phyloP scores from a whole-genome alignment of 1,140 invertebrate species.

The Drosophila pandora region DNA sequence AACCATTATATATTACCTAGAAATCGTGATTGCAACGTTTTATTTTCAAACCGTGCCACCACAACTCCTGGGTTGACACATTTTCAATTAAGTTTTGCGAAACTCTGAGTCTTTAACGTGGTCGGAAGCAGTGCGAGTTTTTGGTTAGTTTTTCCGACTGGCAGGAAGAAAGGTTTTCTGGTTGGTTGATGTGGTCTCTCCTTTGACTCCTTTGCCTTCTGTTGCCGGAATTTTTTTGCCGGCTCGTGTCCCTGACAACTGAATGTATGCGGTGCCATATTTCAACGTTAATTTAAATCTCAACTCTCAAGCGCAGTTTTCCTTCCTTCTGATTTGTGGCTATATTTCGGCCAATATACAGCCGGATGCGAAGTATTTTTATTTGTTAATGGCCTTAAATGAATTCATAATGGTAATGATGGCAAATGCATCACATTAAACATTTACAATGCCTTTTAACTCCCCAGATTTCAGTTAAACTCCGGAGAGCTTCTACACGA shows the following conservation, averaged over 20 bases:
- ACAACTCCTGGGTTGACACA: conserved; percentile 12
- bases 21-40: conserved; percentile 3
- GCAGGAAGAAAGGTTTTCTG: conserved; percentile 10
- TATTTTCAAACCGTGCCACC: conserved; percentile 19
- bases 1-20: not conserved
- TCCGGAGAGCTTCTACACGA: not conserved
- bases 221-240: conserved; percentile 1
- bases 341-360: conserved; percentile 3
- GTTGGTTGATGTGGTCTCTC: conserved; percentile 11
- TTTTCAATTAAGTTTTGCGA: conserved; percentile 16
- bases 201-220: conserved; percentile 36
- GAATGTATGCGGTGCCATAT: conserved; percentile 44
- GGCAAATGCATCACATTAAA: conserved; percentile 17
- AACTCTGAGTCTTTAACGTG: conserved; percentile 26
- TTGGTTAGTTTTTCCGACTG: conserved; percentile 32
- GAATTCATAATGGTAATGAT: conserved; percentile 35
- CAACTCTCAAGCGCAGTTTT: conserved; percentile 16
- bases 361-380: not conserved
- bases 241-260: conserved; percentile 46
- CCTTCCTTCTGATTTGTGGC: conserved; percentile 27
- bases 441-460: conserved; percentile 6
- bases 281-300: conserved; percentile 51
- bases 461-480: not conserved
- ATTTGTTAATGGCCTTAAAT: conserved; percentile 7
- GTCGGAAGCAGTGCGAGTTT: conserved; percentile 21